Base-by-base conservation (phyloP, 2,888 invertebrate species). In the Dicranocentrus wangi region DNA sequence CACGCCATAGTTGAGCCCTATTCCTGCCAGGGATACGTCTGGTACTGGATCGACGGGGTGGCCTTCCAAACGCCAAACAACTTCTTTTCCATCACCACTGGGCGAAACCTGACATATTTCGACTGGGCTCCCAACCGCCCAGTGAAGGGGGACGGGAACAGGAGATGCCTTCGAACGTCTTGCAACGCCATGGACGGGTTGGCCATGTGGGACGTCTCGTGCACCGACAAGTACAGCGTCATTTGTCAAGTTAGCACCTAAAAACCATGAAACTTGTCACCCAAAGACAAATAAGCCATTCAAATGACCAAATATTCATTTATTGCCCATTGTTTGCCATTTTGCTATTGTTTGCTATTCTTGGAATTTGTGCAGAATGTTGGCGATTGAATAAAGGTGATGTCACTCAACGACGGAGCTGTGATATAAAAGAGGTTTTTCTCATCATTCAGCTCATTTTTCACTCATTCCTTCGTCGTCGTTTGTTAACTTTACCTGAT, bases 1-100 rank as follows among this genome's bases (percentile, higher is more conserved):
- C 47, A 70, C 17, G 71, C 61, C 10, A 51, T 65, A 1, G 21
- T 78, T 1, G 32, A 58, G 10, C 68, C 69, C 1, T 61, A 43
- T 8, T 25, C 55, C 1, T 3, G 17, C 19, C 2, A 1, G 19
- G 51, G 8, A 19, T 51, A 51, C 19, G n/a, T 8, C 7, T 78
- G 78, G 78, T 63, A 63, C 0, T 78, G 78, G 78, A 78, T 78
- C 42, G 78, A 78, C 27, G 78, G 78, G 21, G 55, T 69, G 1
- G 32, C 70, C 25, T 71, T 78, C 27, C 51, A 42, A 42, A 43
- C 32, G 32, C 53, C 63, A 5, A 71, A 71, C 63, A 27, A n/a
- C n/a, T 78, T 51, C 15, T 70, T 71, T 63, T 71, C 63, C 3
- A 27, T 78, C 15, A 63, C 70, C 42, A 71, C 69, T 2, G 77